Evolutionary conservation across 2,888 invertebrate species (phyloP), one percentile per base, ranked within the genome.

Genomic region (Halictus quadricinctus): DNA sequence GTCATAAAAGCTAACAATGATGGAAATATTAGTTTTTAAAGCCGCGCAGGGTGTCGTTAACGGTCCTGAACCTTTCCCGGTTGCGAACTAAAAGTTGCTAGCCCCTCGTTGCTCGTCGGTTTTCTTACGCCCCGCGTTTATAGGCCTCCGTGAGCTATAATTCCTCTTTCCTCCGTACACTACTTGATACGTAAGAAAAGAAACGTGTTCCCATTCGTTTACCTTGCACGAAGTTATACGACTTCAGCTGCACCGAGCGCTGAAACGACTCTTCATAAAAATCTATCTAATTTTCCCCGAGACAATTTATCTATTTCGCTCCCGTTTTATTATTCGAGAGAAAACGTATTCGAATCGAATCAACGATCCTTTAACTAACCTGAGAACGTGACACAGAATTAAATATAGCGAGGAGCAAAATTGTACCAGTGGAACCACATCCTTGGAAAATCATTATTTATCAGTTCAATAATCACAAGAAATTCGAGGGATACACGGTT

Each of bases 21-120:
- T 92, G 92, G 91, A 94, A 94, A 93, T 94, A 93, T 94, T 92
- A 93, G 90, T 93, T 93, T 92, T 93, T 93, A 93, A 93, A 93
- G 93, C 89, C 92, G 93, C 90, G 85, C 90, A 87, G 91, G 93
- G 92, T 93, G 93, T 90, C 91, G 91, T 92, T 93, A 93, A 92
- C 91, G 88, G 88, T 75, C 88, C 88, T 76, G 54, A 70, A 72
- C 80, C 82, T 84, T 81, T 74, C 85, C 79, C 83, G 76, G 79
- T 81, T 72, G 80, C 77, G 70, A 72, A 80, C 81, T 78, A 79
- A 81, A 85, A 89, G 83, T 87, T 88, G 84, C 82, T 87, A 50
- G 54, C 88, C 88, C 87, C 88, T 78, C 76, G 88, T 75, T 76
- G 85, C 86, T 84, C 89, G 85, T 89, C 85, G 87, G 85, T 89